Percentiles rank a stretch among this genome's conserved stretches.
Evolutionary conservation across 2,113 vertebrate genomes (phyloP).

Genomic region (Numenius arquata): DNA sequence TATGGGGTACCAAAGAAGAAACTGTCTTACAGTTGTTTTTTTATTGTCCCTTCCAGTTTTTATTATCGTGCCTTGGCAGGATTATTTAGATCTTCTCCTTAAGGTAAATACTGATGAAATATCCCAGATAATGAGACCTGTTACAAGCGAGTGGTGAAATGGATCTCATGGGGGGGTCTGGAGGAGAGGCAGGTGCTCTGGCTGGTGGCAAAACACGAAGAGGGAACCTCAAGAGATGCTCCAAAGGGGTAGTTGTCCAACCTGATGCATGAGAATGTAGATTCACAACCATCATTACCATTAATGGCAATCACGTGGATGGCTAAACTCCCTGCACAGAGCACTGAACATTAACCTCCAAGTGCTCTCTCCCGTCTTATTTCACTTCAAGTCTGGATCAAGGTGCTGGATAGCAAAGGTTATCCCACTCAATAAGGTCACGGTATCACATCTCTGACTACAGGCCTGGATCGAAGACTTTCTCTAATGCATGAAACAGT

Average conservation of each 20-base stretch:
- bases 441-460: background rate
- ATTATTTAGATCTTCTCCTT: background rate
- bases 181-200: conserved; percentile 20
- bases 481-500: background rate
- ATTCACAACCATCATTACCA: background rate
- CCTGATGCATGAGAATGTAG: background rate
- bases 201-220: background rate
- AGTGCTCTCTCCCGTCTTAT: background rate
- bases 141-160: background rate
- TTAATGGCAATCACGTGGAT: background rate
- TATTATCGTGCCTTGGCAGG: background rate
- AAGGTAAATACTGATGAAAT: background rate
- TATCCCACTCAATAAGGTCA: background rate
- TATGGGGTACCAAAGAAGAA: background rate
- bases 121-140: background rate
- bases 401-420: background rate
- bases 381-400: background rate
- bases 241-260: background rate
- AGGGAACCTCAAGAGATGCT: conserved; percentile 11
- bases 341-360: background rate
- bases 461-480: background rate
- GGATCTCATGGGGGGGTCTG: background rate
- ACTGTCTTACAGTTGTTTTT: background rate
- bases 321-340: background rate
- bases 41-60: background rate